phyloP scores from a whole-genome alignment of 2,797 vertebrate genomes.

The Pitangus sulphuratus region DNA sequence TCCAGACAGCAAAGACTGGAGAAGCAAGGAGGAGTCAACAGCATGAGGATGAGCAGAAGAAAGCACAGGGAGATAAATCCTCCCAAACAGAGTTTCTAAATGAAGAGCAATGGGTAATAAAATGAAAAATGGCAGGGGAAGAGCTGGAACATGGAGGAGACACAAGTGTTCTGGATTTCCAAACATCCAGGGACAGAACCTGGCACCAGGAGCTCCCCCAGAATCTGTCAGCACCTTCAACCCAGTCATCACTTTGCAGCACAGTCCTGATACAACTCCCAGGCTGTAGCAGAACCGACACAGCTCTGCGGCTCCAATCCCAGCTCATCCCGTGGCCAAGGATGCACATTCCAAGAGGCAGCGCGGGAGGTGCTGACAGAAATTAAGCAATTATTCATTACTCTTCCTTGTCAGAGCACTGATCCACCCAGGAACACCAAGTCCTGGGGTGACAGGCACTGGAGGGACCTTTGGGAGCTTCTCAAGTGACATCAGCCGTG shows the following conservation, averaged over 20 bases:
- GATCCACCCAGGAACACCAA: background rate
- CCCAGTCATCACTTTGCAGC: background rate
- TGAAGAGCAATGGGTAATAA: background rate
- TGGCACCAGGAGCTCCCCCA: background rate
- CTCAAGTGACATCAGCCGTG: background rate
- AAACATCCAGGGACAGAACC: background rate
- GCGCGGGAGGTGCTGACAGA: background rate
- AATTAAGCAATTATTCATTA: background rate
- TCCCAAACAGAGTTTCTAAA: background rate
- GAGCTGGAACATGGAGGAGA: background rate
- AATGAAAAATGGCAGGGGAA: background rate
- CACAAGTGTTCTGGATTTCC: background rate
- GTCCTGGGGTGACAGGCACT: background rate
- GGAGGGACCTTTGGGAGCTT: background rate
- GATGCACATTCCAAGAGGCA: background rate
- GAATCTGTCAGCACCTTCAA: constrained; percentile 20
- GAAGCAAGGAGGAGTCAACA: background rate
- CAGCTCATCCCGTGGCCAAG: background rate
- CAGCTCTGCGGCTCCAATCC: background rate
- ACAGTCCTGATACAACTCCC: background rate
- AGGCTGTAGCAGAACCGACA: background rate
- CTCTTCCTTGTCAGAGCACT: background rate
- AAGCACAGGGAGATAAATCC: background rate
- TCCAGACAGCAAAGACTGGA: background rate
- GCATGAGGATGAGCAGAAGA: background rate